Evolutionary conservation across 2,797 vertebrate species (phyloP).

Genomic region (Nyctibius grandis): DNA sequence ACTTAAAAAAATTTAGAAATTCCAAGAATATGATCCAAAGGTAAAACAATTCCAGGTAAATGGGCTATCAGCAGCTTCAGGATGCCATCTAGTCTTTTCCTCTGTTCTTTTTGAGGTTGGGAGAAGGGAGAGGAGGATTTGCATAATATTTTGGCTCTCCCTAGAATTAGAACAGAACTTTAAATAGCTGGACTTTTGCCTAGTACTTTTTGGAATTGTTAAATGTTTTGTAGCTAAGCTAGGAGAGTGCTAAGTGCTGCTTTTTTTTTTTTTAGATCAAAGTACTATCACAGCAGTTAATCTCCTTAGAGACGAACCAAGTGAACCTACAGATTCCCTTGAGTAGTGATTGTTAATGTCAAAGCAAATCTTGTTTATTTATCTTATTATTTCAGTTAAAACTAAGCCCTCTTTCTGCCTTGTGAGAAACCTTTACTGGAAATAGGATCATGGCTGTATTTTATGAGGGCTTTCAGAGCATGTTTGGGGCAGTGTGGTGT

Average conservation of each 20-base stretch:
- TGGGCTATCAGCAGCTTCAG: not conserved
- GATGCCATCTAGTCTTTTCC: not conserved
- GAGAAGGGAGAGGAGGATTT: not conserved
- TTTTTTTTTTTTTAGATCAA: not conserved
- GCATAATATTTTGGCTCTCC: constrained; percentile 10
- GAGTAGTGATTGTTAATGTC: constrained; percentile 20
- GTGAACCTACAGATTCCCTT: constrained; percentile 28
- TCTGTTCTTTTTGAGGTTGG: not conserved
- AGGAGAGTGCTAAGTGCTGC: not conserved
- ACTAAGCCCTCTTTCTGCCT: not conserved
- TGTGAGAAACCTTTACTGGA: not conserved
- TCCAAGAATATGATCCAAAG: not conserved
- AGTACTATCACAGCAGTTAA: constrained; percentile 36
- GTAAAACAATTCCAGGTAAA: not conserved
- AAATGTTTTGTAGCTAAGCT: constrained; percentile 44
- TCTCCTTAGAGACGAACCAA: constrained; percentile 38
- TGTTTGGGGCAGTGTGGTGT: not conserved
- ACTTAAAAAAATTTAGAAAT: not conserved
- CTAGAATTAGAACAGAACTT: constrained; percentile 26
- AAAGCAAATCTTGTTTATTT: constrained; percentile 50
- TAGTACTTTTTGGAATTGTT: not conserved
- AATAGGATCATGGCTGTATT: constrained; percentile 14
- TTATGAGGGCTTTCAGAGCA: constrained; percentile 15
- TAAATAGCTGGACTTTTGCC: constrained; percentile 40
- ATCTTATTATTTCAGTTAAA: constrained; percentile 49